Base-by-base conservation (phyloP, 2,797 vertebrate species). In the Vultur gryphus region DNA sequence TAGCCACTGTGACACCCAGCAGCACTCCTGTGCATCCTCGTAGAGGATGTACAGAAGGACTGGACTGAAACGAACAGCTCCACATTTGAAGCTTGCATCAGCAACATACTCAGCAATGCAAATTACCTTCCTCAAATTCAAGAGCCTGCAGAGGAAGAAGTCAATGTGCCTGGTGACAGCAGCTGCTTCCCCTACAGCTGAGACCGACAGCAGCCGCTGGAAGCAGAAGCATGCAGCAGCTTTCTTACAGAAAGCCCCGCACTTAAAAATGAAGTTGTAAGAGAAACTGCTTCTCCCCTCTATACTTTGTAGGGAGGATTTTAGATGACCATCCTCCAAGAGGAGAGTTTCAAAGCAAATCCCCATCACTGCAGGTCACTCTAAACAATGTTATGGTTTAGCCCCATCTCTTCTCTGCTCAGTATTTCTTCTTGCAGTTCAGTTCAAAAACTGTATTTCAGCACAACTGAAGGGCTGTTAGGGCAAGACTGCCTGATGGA, bases 321-420 rank as follows among this genome's bases (percentile, higher is more conserved):
- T 73, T 5, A 39, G 46, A 11, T 0, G 5, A 1, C 2, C 4
- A 4, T 4, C 11, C 33, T 19, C 35, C 35, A 12, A 12, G 9
- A 33, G 11, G 10, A n/a, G 43, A 31, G 16, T 6, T 71, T 43
- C 66, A n/a, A 6, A 41, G 20, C 33, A 21, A 77, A 14, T 5
- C 33, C 13, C 55, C 37, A 35, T 8, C 44, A 6, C 39, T 24
- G 39, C 33, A 23, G 46, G 16, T 24, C 11, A 7, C 54, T 20
- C 80, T 39, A 5, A 48, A 9, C 19, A 11, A 25, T 1, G 13
- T 5, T 5, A 10, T 1, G 20, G 20, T 61, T 87, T 29, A 57
- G 49, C 19, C 23, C 58, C 59, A 26, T 19, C 55, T 4, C 43
- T 41, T 9, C 54, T 44, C 52, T n/a, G 59, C 64, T 72, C 64